These are phyloP conservation scores for Sarcoramphus papa DNA, from an alignment of 2,797 vertebrate species.

Conservation along the genomic window DNA sequence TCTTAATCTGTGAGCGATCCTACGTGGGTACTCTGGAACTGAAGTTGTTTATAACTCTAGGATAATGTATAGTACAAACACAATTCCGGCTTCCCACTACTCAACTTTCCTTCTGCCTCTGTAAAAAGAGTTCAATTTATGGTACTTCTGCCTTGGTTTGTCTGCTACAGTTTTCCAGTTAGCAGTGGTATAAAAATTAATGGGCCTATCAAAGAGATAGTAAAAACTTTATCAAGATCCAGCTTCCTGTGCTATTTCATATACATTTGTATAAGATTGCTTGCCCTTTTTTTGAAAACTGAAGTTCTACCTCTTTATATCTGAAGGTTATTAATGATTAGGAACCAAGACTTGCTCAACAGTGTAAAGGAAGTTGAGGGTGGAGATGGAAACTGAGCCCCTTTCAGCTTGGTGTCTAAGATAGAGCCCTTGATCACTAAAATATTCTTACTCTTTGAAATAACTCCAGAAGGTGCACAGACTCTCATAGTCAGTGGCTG, in stretches of 20 bases:
- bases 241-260: not conserved
- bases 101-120: not conserved
- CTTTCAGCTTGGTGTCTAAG: not conserved
- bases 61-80: not conserved
- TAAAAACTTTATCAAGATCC: not conserved
- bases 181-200: not conserved
- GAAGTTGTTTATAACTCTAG: not conserved
- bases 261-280: not conserved
- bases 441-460: not conserved
- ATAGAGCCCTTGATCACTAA: not conserved
- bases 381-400: not conserved
- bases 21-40: not conserved
- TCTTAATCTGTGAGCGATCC: not conserved
- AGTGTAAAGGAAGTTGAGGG: not conserved
- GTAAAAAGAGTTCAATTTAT: not conserved
- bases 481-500: not conserved
- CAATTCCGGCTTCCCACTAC: not conserved
- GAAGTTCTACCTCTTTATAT: not conserved
- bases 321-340: not conserved
- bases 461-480: not conserved
- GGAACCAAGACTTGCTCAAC: not conserved
- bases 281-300: not conserved
- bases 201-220: not conserved
- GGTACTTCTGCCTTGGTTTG: not conserved
- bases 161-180: not conserved